phyloP scores from a whole-genome alignment of 1,140 invertebrate genomes.

The Caenorhabditis inopinata region DNA sequence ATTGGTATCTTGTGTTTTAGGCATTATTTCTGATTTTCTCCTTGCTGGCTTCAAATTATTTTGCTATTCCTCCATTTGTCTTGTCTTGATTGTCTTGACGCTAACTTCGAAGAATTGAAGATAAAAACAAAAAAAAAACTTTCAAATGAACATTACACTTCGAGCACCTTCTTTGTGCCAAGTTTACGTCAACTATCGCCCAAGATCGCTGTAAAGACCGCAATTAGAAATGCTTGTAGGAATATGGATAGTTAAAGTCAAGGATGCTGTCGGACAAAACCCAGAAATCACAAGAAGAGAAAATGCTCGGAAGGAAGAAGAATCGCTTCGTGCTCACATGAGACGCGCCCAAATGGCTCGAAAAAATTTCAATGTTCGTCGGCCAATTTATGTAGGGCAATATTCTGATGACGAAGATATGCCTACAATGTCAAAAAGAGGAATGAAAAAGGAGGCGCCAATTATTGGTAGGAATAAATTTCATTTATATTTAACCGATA shows the following conservation, averaged over 20 bases:
- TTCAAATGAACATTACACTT: no score
- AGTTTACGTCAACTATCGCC: no score
- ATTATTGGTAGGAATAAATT: conserved; percentile 54
- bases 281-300: conserved; percentile 41
- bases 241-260: conserved; percentile 91
- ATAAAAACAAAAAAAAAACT: no score
- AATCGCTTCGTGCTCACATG: conserved; percentile 56
- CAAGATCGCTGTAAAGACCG: no score
- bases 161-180: no score
- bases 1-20: no score
- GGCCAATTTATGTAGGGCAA: conserved; percentile 27
- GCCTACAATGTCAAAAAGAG: conserved; percentile 13
- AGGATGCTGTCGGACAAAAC: conserved; percentile 71
- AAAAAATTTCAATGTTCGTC: conserved; percentile 46
- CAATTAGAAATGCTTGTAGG: no score
- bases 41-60: no score
- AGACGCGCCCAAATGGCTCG: conserved; percentile 51
- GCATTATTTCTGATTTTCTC: no score
- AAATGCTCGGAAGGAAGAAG: conserved; percentile 62
- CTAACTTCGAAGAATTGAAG: no score
- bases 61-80: no score
- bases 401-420: conserved; percentile 33
- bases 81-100: no score
- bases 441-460: conserved; percentile 29
- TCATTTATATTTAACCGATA: conserved; percentile 38